Evolutionary conservation across 1,140 invertebrate species (phyloP), one percentile per base, ranked within the genome.

Genomic region (Cryptotermes secundus): DNA sequence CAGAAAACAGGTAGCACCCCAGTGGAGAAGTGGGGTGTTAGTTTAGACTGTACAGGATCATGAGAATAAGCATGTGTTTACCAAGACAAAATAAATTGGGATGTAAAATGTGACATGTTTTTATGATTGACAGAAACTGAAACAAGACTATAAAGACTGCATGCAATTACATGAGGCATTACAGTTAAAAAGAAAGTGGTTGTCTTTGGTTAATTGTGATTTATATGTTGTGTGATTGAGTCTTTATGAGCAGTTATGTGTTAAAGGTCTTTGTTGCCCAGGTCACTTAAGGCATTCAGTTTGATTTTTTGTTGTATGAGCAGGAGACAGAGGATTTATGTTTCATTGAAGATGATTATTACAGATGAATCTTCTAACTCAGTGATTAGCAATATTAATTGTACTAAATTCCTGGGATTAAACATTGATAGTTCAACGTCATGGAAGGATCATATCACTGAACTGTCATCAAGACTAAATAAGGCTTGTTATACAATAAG

Each of bases 1-100:
- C 81, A 88, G 93, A 92, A 88, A 92, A 93, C 86, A 93, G 91
- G 90, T 92, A 92, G 90, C 90, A n/a, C 59, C 14, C 14, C 7
- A 72, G n/a, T 72, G 26, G 59, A 31, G 9, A 9, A 31, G 26
- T 49, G 9, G 7, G 1, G 3, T 9, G 14, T 72, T 72, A 72
- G 59, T 31, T 72, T 72, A 72, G 59, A 10, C 26, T 72, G 31
- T 26, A 72, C 59, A 49, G 45, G 19, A 49, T 49, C 45, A 49
- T 49, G 45, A 49, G 45, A 49, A 31, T 72, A 2, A n/a, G 26
- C 31, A n/a, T 72, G 59, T 72, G 26, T 72, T 72, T 26, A 72
- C 59, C 26, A 72, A 31, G 26, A n/a, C 59, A 72, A 14, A 42
- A 42, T 12, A 42, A 42, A 49, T 49, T 14, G 45, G 16, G 16